Base-by-base conservation (phyloP, 2,888 invertebrate species). In the Dysmachus trigonus region DNA sequence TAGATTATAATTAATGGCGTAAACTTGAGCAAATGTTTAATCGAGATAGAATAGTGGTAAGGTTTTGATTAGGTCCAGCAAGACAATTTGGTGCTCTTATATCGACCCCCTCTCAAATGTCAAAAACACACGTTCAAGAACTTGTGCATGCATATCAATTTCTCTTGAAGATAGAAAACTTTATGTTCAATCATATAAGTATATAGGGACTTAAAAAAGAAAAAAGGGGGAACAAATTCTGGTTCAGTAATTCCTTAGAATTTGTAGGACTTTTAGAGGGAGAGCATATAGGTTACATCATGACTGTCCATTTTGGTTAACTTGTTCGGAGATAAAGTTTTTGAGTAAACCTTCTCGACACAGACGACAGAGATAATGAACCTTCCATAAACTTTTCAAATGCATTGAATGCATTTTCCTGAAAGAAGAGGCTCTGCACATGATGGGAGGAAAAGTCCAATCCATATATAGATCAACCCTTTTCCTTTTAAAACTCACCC, bases 21-120 rank as follows among this genome's bases (percentile, higher is more conserved):
- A 47, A 47, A 77, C 47, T 47, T 30, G 35, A 77, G 47, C 77
- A 77, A 77, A 77, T 77, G 47, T 62, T 41, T 62, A 62, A 10
- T 22, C 62, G 27, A 62, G 62, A n/a, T n/a, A 10, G 62, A 22
- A 62, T 22, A 62, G 27, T 62, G 62, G 62, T 62, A 22, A 62
- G 62, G 62, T 27, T n/a, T 62, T 62, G 62, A 62, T 62, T 62
- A 62, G 62, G 62, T 62, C 27, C 62, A n/a, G n/a, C n/a, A 62
- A 62, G 62, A 62, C 27, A 62, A 62, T 22, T 62, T 62, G 27
- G n/a, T n/a, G n/a, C 10, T 18, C 27, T n/a, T 22, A 62, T 62
- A 62, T 62, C 27, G 62, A 8, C 27, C 10, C n/a, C n/a, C n/a
- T n/a, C n/a, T n/a, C 22, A 62, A 62, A 0, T 62, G 62, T 62